Evolutionary conservation across 2,797 vertebrate species (phyloP).

Genomic region (Arnoldichthys spilopterus): DNA sequence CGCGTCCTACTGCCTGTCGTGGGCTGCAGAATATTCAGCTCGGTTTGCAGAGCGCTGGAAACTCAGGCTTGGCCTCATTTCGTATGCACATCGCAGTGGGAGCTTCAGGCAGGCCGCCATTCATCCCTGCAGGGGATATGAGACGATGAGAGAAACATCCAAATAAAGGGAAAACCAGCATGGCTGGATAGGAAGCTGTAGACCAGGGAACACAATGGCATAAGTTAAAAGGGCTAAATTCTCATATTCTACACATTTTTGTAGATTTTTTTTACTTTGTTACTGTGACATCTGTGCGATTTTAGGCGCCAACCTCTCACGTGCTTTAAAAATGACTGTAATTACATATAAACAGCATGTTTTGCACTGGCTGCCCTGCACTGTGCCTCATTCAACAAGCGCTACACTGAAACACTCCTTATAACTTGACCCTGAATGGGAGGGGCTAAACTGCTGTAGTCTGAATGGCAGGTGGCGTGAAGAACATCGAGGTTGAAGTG

Average conservation of each 20-base stretch:
- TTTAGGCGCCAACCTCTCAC: too few relatives aligned
- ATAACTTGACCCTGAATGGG: too few relatives aligned
- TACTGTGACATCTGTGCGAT: background rate
- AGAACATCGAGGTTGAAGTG: too few relatives aligned
- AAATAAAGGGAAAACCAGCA: background rate
- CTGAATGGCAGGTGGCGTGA: too few relatives aligned
- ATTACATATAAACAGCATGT: too few relatives aligned
- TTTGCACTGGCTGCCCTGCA: too few relatives aligned
- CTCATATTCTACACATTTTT: background rate
- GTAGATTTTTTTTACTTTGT: background rate
- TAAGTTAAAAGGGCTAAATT: background rate
- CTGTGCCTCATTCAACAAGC: too few relatives aligned
- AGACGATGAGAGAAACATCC: conserved; percentile 26
- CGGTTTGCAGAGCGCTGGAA: conserved; percentile 59
- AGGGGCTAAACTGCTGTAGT: too few relatives aligned
- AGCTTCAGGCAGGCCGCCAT: conserved; percentile 54
- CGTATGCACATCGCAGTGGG: conserved; percentile 59
- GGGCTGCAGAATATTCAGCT: conserved; percentile 37
- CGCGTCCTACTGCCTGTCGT: conserved; percentile 51
- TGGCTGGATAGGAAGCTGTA: background rate
- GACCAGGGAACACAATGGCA: background rate
- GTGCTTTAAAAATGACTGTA: too few relatives aligned
- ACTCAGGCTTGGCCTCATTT: conserved; percentile 59
- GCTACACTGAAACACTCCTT: too few relatives aligned
- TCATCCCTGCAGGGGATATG: conserved; percentile 22